phyloP scores from a whole-genome alignment of 2,888 invertebrate species.

The Cheilosia variabilis region DNA sequence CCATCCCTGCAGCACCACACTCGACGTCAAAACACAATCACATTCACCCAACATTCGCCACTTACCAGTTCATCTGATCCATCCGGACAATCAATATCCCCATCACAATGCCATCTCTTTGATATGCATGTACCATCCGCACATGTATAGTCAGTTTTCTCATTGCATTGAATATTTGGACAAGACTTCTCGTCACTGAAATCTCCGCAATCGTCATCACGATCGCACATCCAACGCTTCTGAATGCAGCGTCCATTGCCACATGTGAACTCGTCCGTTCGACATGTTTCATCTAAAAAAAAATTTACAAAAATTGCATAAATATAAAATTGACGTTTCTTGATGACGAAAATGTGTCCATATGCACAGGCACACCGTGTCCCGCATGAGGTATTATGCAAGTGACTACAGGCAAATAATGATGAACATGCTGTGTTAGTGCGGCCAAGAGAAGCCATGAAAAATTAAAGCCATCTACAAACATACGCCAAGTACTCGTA shows the following conservation, averaged over 20 bases:
- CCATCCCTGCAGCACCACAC: neutral
- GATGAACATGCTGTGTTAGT: conserved; percentile 41
- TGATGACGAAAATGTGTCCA: conserved; percentile 16
- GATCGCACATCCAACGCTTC: conserved; percentile 93
- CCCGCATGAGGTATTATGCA: conserved; percentile 43
- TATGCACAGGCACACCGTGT: neutral
- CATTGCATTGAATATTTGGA: conserved; percentile 88
- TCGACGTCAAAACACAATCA: neutral
- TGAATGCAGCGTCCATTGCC: conserved; percentile 94
- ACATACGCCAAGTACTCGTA: conserved; percentile 16
- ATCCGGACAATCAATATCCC: conserved; percentile 93
- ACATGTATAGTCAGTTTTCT: conserved; percentile 90
- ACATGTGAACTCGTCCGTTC: conserved; percentile 96
- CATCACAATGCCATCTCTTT: conserved; percentile 93
- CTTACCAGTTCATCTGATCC: conserved; percentile 91
- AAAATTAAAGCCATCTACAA: conserved; percentile 52
- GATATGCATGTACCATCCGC: conserved; percentile 90
- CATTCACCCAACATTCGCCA: conserved; percentile 49
- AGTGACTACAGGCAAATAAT: conserved; percentile 39
- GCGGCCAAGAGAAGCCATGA: conserved; percentile 52
- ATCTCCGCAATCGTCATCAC: conserved; percentile 94
- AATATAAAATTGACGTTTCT: conserved; percentile 41
- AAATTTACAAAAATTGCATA: conserved; percentile 39
- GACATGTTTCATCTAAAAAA: conserved; percentile 92
- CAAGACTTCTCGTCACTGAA: conserved; percentile 92